phyloP scores from a whole-genome alignment of 1,140 invertebrate species.

The Ceratina australensis region DNA sequence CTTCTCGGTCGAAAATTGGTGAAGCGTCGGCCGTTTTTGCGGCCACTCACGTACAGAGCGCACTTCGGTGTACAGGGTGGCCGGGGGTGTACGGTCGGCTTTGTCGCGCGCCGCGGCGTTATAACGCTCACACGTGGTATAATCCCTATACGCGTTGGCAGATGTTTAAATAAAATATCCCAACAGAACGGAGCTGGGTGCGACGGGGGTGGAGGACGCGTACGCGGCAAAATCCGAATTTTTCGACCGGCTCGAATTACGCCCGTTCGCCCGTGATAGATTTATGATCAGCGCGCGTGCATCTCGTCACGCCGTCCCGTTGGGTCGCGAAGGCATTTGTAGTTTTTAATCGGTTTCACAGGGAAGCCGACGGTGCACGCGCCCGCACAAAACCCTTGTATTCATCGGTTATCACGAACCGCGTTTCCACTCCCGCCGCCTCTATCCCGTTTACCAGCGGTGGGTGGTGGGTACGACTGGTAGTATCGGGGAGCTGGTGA shows the following conservation, averaged over 20 bases:
- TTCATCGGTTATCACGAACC: constrained; percentile 42
- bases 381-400: constrained; percentile 16
- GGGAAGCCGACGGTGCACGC: constrained; percentile 22
- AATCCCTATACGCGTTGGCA: constrained; percentile 17
- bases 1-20: background rate
- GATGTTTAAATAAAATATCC: constrained; percentile 59
- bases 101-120: constrained; percentile 18
- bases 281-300: constrained; percentile 55
- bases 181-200: background rate
- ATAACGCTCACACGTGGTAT: background rate
- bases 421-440: constrained; percentile 38
- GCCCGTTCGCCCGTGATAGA: constrained; percentile 52
- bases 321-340: constrained; percentile 36
- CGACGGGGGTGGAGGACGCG: background rate
- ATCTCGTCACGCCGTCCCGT: constrained; percentile 36
- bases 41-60: background rate
- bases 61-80: background rate
- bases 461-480: background rate
- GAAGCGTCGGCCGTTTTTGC: constrained; percentile 21
- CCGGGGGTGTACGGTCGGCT: background rate
- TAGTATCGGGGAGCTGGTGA: background rate
- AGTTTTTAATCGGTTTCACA: constrained; percentile 51
- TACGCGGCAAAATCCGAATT: constrained; percentile 40
- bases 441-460: background rate
- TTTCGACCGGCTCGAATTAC: constrained; percentile 57